Evolutionary conservation across 2,797 vertebrate genomes (phyloP), one percentile per base, ranked within the genome.

Genomic region (Hemitrygon akajei): DNA sequence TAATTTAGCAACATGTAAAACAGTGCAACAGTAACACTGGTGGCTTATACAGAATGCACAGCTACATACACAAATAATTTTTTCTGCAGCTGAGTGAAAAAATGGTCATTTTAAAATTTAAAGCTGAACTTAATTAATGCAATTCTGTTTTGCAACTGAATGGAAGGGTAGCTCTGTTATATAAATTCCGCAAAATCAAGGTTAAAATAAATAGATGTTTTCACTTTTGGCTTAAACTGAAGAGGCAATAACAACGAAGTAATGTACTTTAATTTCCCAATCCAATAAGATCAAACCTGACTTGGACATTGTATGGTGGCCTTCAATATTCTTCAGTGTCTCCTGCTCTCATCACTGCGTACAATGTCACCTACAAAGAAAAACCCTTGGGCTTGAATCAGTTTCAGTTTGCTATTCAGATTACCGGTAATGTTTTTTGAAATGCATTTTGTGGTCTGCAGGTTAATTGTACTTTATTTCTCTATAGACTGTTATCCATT

Each of bases 301-400:
- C 40, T 91, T 34, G 73, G 37, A 71, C 25, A 91, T 47, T 18
- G 73, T 91, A 71, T 91, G 89, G 16, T 10, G 37, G 89, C 69
- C 69, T 91, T 47, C 47, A 91, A 34, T 47, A 73, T 91, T 91
- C 89, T 91, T 73, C n/a, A 2, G 10, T 91, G 66, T 40, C 69
- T 73, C 22, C 89, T 91, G 66, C 69, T 91, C 2, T 7, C 69
- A 16, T 91, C 89, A 73, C 89, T 37, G 69, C 22, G 63, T 73
- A 34, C 66, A 91, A 91, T 71, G 89, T 91, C 89, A 91, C 66
- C 89, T 91, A 71, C 63, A 47, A 66, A 73, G 66, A 40, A 71
- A 63, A 91, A 73, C 63, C 89, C 25, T 40, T 34, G 63, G 89
- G 89, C 89, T 47, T 73, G 89, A 91, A 47, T 91, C 89, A 91